Evolutionary conservation across 2,888 invertebrate species (phyloP).

Genomic region (Cephus rjabovi): DNA sequence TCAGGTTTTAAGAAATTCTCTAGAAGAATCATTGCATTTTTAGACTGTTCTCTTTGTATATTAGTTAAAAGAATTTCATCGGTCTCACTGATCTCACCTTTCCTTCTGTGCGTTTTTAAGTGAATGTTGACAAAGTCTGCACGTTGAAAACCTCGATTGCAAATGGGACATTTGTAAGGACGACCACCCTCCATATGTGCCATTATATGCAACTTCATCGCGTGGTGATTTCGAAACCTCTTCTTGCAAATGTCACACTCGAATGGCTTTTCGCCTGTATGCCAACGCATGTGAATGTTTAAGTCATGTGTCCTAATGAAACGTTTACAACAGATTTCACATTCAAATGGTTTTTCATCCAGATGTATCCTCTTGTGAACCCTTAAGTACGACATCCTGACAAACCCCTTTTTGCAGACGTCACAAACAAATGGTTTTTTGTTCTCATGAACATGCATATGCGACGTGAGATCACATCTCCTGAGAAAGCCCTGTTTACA

Average conservation of each 20-base stretch:
- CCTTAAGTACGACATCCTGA: slow-evolving; percentile 1
- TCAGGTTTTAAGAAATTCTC: not conserved
- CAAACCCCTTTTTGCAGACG: not conserved
- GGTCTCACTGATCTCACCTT: not conserved
- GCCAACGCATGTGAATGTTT: slow-evolving; percentile 7
- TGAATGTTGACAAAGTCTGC: not conserved
- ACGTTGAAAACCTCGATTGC: slow-evolving; percentile 1
- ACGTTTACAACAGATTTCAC: slow-evolving; percentile 1
- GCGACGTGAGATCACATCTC: not conserved
- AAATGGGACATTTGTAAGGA: slow-evolving; percentile 5
- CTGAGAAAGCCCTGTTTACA: slow-evolving; percentile 2
- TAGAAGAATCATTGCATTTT: not conserved
- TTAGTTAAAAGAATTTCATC: not conserved
- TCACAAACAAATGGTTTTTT: slow-evolving; percentile 4
- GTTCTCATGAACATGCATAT: not conserved
- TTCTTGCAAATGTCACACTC: slow-evolving; percentile 5
- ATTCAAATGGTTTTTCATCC: slow-evolving; percentile 1
- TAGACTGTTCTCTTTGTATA: not conserved
- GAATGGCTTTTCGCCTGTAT: slow-evolving; percentile 1
- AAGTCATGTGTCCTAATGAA: slow-evolving; percentile 2
- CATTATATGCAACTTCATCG: slow-evolving; percentile 6
- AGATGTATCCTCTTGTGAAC: slow-evolving; percentile 6
- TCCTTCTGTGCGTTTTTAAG: slow-evolving; percentile 1
- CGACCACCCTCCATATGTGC: slow-evolving; percentile 2
- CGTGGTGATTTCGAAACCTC: not conserved